These are phyloP conservation scores for Charanyca ferruginea DNA, from an alignment of 2,888 invertebrate genomes.

Conservation along the genomic window DNA sequence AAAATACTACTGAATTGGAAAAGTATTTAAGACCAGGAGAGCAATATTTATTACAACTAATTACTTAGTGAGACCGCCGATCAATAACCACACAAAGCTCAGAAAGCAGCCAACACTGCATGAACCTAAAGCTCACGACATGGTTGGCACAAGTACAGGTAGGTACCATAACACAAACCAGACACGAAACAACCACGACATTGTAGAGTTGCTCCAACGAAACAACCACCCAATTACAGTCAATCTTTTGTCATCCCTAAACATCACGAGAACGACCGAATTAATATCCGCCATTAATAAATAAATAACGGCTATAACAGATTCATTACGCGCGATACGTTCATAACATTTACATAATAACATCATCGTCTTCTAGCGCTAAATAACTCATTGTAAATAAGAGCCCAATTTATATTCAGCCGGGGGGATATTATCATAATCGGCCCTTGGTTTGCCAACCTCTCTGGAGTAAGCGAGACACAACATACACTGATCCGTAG, in stretches of 20 bases:
- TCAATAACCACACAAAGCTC: too few species aligned
- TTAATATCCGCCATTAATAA: constrained; percentile 43
- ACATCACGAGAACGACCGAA: constrained; percentile 8
- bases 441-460: constrained; percentile 69
- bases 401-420: constrained; percentile 87
- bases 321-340: constrained; percentile 72
- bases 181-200: too few species aligned
- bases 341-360: constrained; percentile 83
- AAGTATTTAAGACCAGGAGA: neutral
- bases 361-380: constrained; percentile 77
- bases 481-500: constrained; percentile 40
- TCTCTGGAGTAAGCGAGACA: constrained; percentile 64
- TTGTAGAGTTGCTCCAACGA: neutral
- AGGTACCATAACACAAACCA: too few species aligned
- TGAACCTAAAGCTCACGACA: neutral
- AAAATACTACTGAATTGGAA: too few species aligned
- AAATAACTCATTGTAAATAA: constrained; percentile 89
- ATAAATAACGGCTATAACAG: constrained; percentile 60
- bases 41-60: neutral
- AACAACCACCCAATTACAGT: constrained; percentile 1
- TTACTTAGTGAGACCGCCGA: neutral
- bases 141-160: too few species aligned
- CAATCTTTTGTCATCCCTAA: neutral
- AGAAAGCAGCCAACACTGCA: neutral
- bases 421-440: constrained; percentile 84